Base-by-base conservation (phyloP, 2,888 invertebrate species). In the Seira ritae region DNA sequence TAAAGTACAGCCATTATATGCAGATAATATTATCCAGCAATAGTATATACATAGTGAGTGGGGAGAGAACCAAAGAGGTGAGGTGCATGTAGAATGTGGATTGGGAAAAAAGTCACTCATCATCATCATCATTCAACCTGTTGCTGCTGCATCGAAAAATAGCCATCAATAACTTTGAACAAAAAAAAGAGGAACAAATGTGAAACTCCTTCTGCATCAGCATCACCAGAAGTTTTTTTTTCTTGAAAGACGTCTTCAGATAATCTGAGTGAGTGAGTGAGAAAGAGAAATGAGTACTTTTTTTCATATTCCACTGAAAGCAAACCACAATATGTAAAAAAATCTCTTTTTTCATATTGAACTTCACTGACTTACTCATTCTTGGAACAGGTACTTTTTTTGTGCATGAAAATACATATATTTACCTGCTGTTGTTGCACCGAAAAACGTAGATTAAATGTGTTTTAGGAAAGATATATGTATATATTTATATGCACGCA, bases 341-440 rank as follows among this genome's bases (percentile, higher is more conserved):
- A 31, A 8, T 8, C 31, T 77, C 62, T 77, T 70, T 81, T 69
- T 82, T 75, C 82, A 82, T 70, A 76, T 67, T 62, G 37, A 20
- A 31, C 31, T 31, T 31, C 8, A 8, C 31, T 31, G 31, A 31
- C 31, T 31, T 31, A 31, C 8, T 31, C 31, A 4, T 77, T 82
- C 82, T 82, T 82, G 82, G 82, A 82, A 82, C 77, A 82, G 82
- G 82, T 82, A 82, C 82, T 82, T 82, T 46, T 66, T 42, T 46
- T 66, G 70, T 55, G 60, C 42, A 69, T 60, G 46, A 24, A 74
- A 67, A 46, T 76, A 62, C 68, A 74, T 74, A 37, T 70, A 75
- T 67, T 50, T 24, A 31, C 31, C 31, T 31, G 31, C 31, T 74
- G 62, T 46, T 79, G 67, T 10, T 46, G 50, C n/a, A 77, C 31